Evolutionary conservation across 2,797 vertebrate genomes (phyloP).

Genomic region (Myotis pilosus): DNA sequence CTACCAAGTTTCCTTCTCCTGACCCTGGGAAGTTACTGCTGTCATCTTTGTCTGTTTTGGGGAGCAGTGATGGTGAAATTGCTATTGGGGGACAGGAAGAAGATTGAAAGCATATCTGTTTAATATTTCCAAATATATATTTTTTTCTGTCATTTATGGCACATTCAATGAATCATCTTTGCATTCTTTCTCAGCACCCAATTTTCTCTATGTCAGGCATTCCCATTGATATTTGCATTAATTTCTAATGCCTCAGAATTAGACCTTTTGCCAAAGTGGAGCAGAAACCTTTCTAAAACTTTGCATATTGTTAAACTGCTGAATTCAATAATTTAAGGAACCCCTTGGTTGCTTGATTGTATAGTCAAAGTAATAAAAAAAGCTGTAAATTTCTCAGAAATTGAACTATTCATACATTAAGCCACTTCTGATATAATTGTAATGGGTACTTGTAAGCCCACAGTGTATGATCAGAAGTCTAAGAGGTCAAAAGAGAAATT

Average conservation of each 20-base stretch:
- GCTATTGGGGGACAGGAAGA: not conserved
- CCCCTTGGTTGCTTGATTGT: slow-evolving; percentile 34
- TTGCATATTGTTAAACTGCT: slow-evolving; percentile 46
- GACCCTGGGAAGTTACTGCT: not conserved
- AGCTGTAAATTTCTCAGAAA: slow-evolving; percentile 51
- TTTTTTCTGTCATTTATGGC: not conserved
- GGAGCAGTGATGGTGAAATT: not conserved
- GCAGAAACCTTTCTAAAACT: slow-evolving; percentile 52
- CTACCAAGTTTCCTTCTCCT: not conserved
- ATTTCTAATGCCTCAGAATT: slow-evolving; percentile 40
- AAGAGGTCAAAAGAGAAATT: slow-evolving; percentile 56
- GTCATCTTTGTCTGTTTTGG: not conserved
- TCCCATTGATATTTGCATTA: not conserved
- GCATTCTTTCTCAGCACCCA: not conserved
- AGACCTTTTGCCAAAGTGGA: slow-evolving; percentile 46
- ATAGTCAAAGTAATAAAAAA: slow-evolving; percentile 37
- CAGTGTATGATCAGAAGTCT: slow-evolving; percentile 25
- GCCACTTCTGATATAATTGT: slow-evolving; percentile 59
- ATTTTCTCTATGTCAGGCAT: not conserved
- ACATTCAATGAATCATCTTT: not conserved
- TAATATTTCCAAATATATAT: not conserved
- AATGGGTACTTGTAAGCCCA: slow-evolving; percentile 47
- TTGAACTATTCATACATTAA: slow-evolving; percentile 63
- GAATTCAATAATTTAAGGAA: slow-evolving; percentile 66
- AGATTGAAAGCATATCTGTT: not conserved